Base-by-base conservation (phyloP, 2,797 vertebrate genomes). In the Trachurus trachurus region DNA sequence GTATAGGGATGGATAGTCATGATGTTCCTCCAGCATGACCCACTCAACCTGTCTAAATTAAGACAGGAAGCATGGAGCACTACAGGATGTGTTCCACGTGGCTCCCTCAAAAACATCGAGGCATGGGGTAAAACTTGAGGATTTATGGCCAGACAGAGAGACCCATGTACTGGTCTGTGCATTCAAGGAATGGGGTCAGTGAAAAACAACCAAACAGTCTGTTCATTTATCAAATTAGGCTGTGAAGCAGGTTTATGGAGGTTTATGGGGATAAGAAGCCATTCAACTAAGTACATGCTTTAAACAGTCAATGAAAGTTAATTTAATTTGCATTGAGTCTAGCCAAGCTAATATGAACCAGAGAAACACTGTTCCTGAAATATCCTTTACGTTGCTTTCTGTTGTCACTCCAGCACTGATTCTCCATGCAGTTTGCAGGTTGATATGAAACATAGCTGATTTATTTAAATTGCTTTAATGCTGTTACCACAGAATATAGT, bases 61-160 rank as follows among this genome's bases (percentile, higher is more conserved):
- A 59, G 22, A 81, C 66, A 83, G 59, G 75, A 81, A 85, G 74
- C 53, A 21, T 65, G 76, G 76, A 66, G 68, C 69, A 76, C 68
- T 62, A 49, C 65, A 76, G 67, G 76, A 88, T 80, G 79, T 53
- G 62, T 86, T 88, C 82, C 83, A 82, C 68, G 62, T 87, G 82
- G 83, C 69, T 78, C 66, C 69, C 65, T 74, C 39, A 56, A 63
- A 79, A 71, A 80, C 60, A 63, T 69, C 37, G n/a, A 62, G 57
- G 26, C 17, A 2, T 58, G 47, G 60, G 58, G 64, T 69, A 62
- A 22, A 76, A 72, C 34, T 57, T 17, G 34, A 11, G 31, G 54
- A 73, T 89, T 88, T 84, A 89, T 67, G 53, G 57, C 37, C 13
- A 5, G 62, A 74, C 52, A 68, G 31, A 63, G 17, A 22, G 31